Conservation (phyloP, 2,113 vertebrate genomes). For the Clupea harengus region DNA sequence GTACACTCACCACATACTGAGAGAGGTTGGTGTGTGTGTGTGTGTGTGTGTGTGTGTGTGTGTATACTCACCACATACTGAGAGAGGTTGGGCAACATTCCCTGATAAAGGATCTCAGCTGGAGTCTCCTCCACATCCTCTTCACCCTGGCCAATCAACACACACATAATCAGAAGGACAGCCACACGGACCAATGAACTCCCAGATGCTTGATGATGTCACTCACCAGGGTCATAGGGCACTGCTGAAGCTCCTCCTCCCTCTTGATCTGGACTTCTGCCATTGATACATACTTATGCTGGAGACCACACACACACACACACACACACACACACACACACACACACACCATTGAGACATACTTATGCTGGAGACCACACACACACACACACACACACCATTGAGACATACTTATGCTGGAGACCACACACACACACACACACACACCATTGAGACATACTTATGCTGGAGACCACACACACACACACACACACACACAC, state of each 20-base stretch:
- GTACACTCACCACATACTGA: not conserved
- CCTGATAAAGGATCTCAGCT: slow-evolving; percentile 85
- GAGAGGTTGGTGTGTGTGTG: not conserved
- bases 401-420: slow-evolving; percentile 95
- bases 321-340: not conserved
- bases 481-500: slow-evolving; percentile 6
- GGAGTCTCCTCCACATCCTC: slow-evolving; percentile 90
- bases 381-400: slow-evolving; percentile 47
- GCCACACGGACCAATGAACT: not conserved
- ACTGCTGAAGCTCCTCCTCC: slow-evolving; percentile 90
- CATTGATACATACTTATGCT: slow-evolving; percentile 96
- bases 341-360: slow-evolving; percentile 78
- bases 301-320: slow-evolving; percentile 35
- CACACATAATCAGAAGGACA: slow-evolving; percentile 10
- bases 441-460: slow-evolving; percentile 81
- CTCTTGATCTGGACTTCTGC: slow-evolving; percentile 92
- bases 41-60: too few species aligned
- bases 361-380: slow-evolving; percentile 84
- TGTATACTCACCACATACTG: not conserved
- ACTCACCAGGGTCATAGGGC: slow-evolving; percentile 91
- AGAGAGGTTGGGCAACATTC: slow-evolving; percentile 72
- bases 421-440: not conserved
- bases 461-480: slow-evolving; percentile 80
- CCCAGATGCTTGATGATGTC: not conserved
- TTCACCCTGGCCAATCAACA: slow-evolving; percentile 77